Evolutionary conservation across 2,888 invertebrate species (phyloP).

Genomic region (Parelbella ahira): DNA sequence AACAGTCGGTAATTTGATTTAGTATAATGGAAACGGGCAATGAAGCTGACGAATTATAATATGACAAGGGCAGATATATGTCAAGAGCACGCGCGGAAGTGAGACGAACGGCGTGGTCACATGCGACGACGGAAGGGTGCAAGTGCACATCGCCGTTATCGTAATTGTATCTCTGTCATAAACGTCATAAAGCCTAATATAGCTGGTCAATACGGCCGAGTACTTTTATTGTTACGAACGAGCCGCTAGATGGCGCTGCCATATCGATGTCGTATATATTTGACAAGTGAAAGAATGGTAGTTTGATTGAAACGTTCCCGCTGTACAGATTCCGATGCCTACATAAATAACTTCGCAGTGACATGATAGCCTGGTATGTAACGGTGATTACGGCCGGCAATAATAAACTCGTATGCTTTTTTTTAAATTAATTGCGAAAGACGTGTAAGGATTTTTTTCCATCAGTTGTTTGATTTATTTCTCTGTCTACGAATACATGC

Average conservation of each 20-base stretch:
- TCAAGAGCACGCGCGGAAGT: conserved; percentile 49
- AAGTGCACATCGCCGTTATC: conserved; percentile 57
- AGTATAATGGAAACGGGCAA: conserved; percentile 77
- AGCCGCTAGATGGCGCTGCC: conserved; percentile 60
- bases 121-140: conserved; percentile 52
- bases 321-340: conserved; percentile 21
- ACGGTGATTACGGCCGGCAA: conserved; percentile 7
- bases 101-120: conserved; percentile 57
- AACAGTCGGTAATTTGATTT: conserved; percentile 64
- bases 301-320: conserved; percentile 27
- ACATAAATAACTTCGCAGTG: conserved; percentile 17
- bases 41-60: conserved; percentile 68
- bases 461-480: too few species aligned
- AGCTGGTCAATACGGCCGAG: conserved; percentile 31
- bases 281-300: conserved; percentile 30
- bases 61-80: conserved; percentile 58
- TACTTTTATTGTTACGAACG: conserved; percentile 39
- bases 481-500: too few species aligned
- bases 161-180: conserved; percentile 60
- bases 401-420: neutral
- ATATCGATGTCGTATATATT: conserved; percentile 43
- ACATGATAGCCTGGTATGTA: conserved; percentile 17
- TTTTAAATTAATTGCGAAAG: neutral
- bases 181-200: conserved; percentile 49
- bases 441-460: too few species aligned